Base-by-base conservation (phyloP, 2,113 vertebrate genomes). In the Clarias macrocephalus region DNA sequence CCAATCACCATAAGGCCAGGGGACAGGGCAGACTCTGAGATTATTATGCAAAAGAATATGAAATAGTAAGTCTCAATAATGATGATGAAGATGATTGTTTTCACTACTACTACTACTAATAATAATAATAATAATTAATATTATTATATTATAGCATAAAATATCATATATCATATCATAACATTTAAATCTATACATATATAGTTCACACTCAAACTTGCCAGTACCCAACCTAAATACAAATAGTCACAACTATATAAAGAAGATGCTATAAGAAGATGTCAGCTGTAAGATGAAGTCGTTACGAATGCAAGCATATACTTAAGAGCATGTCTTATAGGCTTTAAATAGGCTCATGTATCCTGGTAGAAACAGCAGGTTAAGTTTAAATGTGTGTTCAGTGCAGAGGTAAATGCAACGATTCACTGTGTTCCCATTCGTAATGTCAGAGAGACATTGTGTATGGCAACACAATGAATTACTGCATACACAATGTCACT, bases 1-100 rank as follows among this genome's bases (percentile, higher is more conserved):
- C 83, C 83, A 75, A 76, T 85, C 77, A 85, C 56, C 52, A 77
- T 83, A 30, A 33, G 37, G 56, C 42, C 73, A 83, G 59, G 62
- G 25, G 30, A 42, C 21, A 12, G 8, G 42, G 42, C 16, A 48
- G 28, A 33, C 28, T 13, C 77, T 80, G 54, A 60, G 30, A 37
- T 57, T 75, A 15, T 62, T 85, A 85, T 21, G 18, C 15, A 48
- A 30, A 16, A 89, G 37, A 52, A 37, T 72, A 76, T 48, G 5
- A 18, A 57, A 76, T 30, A 81, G 57, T 15, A 88, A 25, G 33
- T 62, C 28, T 42, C 57, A 73, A 68, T 16, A 68, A 30, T 4
- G 12, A 28, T 3, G 7, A 62, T 8, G 21, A 23, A 2, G 21
- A 62, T 7, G 23, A 62, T 48, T 48, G 48, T 48, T 48, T 48